Evolutionary conservation across 2,888 invertebrate genomes (phyloP).

Genomic region (Euspilapteryx auroguttella): DNA sequence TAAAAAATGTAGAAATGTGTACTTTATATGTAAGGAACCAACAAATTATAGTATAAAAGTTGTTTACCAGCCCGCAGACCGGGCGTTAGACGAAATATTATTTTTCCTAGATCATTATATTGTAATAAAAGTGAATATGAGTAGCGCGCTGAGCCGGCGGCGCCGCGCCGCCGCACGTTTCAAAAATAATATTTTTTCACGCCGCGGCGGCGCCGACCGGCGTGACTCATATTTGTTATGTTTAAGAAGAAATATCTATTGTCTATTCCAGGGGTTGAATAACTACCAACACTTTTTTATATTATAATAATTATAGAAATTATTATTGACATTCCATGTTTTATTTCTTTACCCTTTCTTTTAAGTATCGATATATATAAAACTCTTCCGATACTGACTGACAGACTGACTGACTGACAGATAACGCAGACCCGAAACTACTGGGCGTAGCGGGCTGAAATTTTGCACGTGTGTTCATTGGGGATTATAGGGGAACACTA

Average conservation of each 20-base stretch:
- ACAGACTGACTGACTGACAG: slow-evolving; percentile 24
- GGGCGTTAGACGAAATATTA: slow-evolving; percentile 58
- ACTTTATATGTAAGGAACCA: slow-evolving; percentile 33
- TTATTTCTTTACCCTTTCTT: slow-evolving; percentile 10
- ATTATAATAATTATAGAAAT: slow-evolving; percentile 65
- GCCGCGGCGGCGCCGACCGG: slow-evolving; percentile 10
- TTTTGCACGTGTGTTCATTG: too few species aligned
- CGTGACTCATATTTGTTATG: slow-evolving; percentile 47
- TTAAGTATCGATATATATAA: too few species aligned
- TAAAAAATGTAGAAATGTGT: slow-evolving; percentile 31
- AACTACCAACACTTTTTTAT: slow-evolving; percentile 63
- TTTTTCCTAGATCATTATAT: slow-evolving; percentile 62
- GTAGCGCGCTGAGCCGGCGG: not conserved
- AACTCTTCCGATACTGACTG: too few species aligned
- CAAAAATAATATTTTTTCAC: slow-evolving; percentile 52
- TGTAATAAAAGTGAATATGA: slow-evolving; percentile 26
- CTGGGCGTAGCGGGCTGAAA: too few species aligned
- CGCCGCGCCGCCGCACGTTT: slow-evolving; percentile 19
- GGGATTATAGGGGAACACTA: too few species aligned
- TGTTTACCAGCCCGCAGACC: slow-evolving; percentile 46
- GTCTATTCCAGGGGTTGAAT: slow-evolving; percentile 60
- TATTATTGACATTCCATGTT: slow-evolving; percentile 52
- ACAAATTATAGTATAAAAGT: slow-evolving; percentile 55
- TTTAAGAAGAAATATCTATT: slow-evolving; percentile 62
- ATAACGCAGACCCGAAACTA: too few species aligned